Conservation (phyloP, 2,797 vertebrate species). For the Centroberyx gerrardi region DNA sequence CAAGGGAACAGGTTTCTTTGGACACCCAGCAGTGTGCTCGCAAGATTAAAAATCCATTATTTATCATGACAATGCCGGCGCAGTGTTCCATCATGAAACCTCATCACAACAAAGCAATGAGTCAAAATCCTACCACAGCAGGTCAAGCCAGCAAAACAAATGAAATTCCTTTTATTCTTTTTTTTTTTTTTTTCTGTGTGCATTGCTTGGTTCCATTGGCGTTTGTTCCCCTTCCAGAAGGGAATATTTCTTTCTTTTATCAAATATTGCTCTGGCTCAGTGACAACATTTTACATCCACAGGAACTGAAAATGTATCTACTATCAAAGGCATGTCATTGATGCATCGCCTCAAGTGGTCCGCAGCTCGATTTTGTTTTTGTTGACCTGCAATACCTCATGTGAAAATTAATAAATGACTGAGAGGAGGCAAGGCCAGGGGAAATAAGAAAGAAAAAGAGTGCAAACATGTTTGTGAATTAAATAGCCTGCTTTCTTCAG, state of each 20-base stretch:
- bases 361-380: background rate
- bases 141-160: constrained; percentile 14
- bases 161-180: background rate
- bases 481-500: background rate
- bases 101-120: constrained; percentile 25
- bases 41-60: constrained; percentile 49
- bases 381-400: background rate
- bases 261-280: background rate
- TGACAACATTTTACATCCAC: background rate
- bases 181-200: constrained; percentile 17
- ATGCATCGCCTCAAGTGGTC: background rate
- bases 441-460: background rate
- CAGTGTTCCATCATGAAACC: constrained; percentile 10
- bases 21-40: constrained; percentile 9
- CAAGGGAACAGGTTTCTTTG: constrained; percentile 26
- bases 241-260: background rate
- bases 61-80: constrained; percentile 16
- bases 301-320: background rate
- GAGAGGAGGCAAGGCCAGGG: background rate
- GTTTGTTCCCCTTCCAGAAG: background rate
- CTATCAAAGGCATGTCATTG: background rate
- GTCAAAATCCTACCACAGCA: constrained; percentile 10
- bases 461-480: background rate
- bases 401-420: constrained; percentile 4
- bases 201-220: background rate